These are phyloP conservation scores for Anthonomus grandis DNA, from an alignment of 1,140 invertebrate species.

Conservation along the genomic window DNA sequence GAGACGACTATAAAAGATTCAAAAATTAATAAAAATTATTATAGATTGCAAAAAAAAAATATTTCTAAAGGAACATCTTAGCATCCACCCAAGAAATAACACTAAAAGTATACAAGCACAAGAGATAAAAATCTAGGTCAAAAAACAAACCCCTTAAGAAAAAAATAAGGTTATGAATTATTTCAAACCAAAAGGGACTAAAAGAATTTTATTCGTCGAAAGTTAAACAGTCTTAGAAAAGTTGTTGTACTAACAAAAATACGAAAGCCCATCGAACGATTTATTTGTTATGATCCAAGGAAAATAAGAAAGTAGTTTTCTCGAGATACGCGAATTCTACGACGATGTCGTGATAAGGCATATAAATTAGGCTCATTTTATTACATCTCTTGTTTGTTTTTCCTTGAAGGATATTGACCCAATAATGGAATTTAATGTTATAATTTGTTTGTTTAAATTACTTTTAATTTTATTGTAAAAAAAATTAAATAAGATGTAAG, in stretches of 20 bases:
- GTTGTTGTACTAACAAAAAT: conserved; percentile 26
- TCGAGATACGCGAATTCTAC: conserved; percentile 14
- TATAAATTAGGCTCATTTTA: conserved; percentile 15
- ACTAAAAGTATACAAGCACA: too few species aligned
- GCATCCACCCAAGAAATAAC: too few species aligned
- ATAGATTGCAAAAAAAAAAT: too few species aligned
- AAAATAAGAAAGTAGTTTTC: conserved; percentile 20
- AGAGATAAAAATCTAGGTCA: too few species aligned
- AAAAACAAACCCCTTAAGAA: background rate
- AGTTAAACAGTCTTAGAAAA: conserved; percentile 17
- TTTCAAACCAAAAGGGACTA: conserved; percentile 8
- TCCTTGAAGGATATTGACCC: conserved; percentile 13
- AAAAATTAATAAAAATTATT: too few species aligned
- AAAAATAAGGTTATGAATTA: conserved; percentile 25
- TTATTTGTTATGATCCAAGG: conserved; percentile 23
- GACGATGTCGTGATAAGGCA: conserved; percentile 21
- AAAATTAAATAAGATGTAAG: too few species aligned
- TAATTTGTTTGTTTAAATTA: too few species aligned
- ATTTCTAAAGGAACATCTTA: too few species aligned
- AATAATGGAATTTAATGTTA: too few species aligned
- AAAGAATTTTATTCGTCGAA: conserved; percentile 7
- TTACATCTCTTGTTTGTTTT: conserved; percentile 19
- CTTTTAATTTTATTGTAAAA: too few species aligned
- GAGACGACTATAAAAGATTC: too few species aligned
- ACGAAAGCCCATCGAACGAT: conserved; percentile 20